Conservation (phyloP, 1,140 invertebrate species). For the Dreissena polymorpha region DNA sequence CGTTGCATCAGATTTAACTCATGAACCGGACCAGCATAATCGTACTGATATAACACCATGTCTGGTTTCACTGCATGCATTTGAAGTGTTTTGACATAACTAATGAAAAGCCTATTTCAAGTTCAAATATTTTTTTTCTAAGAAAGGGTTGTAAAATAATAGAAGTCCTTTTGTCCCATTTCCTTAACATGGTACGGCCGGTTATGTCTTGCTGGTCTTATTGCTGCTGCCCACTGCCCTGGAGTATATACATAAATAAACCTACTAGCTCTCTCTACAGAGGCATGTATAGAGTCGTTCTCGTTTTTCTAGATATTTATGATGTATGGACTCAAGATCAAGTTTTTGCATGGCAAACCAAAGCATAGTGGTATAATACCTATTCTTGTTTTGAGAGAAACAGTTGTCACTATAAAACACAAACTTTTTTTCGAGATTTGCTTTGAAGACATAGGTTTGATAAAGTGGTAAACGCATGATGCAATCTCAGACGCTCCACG, state of each 20-base stretch:
- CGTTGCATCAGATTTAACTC: too few relatives aligned
- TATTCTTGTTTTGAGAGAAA: conserved; percentile 33
- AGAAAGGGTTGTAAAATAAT: background rate
- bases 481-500: conserved; percentile 23
- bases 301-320: conserved; percentile 37
- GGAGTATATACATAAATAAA: conserved; percentile 4
- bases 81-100: background rate
- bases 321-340: conserved; percentile 15
- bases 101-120: background rate
- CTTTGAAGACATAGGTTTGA: background rate
- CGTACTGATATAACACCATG: background rate
- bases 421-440: background rate
- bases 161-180: conserved; percentile 10
- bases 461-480: conserved; percentile 26
- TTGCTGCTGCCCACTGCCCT: conserved; percentile 7
- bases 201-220: conserved; percentile 11
- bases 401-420: conserved; percentile 42
- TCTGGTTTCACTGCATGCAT: background rate
- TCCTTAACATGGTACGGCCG: conserved; percentile 9
- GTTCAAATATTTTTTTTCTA: conserved; percentile 4
- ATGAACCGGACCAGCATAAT: too few relatives aligned
- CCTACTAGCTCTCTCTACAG: conserved; percentile 11
- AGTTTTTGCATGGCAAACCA: conserved; percentile 25
- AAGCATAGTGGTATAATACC: conserved; percentile 28
- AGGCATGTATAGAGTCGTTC: conserved; percentile 25